Evolutionary conservation across 2,888 invertebrate species (phyloP).

Genomic region (Heliconius erato): DNA sequence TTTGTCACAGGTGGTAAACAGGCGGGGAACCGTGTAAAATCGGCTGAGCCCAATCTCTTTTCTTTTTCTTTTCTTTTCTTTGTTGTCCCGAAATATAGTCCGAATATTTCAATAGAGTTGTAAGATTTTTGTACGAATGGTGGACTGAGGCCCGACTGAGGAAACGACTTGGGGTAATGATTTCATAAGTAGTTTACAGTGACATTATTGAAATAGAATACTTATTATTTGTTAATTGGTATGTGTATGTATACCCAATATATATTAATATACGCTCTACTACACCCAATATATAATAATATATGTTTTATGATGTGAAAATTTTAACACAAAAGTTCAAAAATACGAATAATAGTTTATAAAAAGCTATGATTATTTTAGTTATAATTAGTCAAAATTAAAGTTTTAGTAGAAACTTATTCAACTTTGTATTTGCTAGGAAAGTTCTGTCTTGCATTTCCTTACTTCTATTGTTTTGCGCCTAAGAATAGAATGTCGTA

Average conservation of each 20-base stretch:
- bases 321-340: background rate
- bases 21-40: constrained; percentile 30
- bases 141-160: background rate
- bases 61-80: background rate
- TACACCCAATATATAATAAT: too few relatives aligned
- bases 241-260: background rate
- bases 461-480: background rate
- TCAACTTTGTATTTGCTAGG: background rate
- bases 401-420: background rate
- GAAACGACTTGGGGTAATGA: background rate
- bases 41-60: constrained; percentile 30
- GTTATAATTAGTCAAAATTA: background rate
- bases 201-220: too few relatives aligned
- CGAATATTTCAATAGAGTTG: background rate
- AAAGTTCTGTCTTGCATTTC: background rate
- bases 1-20: constrained; percentile 45
- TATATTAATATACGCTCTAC: too few relatives aligned
- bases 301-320: background rate
- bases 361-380: background rate
- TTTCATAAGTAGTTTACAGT: background rate
- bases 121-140: background rate
- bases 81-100: constrained; percentile 20
- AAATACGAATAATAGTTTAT: background rate
- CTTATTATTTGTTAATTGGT: too few relatives aligned
- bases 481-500: background rate